These are phyloP conservation scores for Hippolais icterina DNA, from an alignment of 2,113 vertebrate genomes.

Conservation along the genomic window DNA sequence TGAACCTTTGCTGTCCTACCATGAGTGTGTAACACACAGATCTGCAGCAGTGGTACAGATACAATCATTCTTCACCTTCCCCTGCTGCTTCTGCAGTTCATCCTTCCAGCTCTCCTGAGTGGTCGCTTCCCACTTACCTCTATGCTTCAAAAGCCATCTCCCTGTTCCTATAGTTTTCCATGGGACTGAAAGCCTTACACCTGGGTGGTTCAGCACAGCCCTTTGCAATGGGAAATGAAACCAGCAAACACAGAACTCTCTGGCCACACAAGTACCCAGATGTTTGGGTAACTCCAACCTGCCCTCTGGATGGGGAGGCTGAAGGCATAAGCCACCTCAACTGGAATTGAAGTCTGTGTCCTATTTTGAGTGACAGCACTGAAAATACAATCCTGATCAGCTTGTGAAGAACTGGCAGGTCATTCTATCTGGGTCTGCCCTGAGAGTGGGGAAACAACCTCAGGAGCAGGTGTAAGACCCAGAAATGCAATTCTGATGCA, in stretches of 20 bases:
- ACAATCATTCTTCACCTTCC: neutral
- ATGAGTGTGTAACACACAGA: neutral
- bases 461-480: neutral
- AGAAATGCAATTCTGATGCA: neutral
- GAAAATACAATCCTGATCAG: neutral
- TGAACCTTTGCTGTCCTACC: neutral
- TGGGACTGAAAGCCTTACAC: neutral
- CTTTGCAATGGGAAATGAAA: neutral
- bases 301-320: neutral
- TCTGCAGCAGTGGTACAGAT: neutral
- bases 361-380: neutral
- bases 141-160: neutral
- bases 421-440: neutral
- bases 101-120: neutral
- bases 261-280: neutral
- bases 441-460: neutral
- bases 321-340: neutral
- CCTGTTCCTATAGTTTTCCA: neutral
- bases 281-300: neutral
- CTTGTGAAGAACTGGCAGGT: neutral
- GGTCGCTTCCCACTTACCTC: neutral
- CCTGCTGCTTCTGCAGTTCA: neutral
- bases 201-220: neutral
- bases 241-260: neutral
- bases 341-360: neutral